These are phyloP conservation scores for Celastrina argiolus DNA, from an alignment of 2,888 invertebrate species.

Conservation along the genomic window DNA sequence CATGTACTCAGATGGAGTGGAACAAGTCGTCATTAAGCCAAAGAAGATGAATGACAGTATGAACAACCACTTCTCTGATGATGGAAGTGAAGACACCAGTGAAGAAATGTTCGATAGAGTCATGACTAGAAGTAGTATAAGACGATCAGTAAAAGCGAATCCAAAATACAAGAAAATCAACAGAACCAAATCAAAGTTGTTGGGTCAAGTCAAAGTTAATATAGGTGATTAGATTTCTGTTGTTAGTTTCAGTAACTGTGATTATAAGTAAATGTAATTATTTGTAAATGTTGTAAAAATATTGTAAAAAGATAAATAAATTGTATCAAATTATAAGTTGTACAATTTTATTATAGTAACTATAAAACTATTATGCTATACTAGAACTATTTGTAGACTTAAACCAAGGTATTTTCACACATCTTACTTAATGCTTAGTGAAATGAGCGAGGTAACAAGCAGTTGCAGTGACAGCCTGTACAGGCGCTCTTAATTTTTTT, in stretches of 20 bases:
- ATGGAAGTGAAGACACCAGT: constrained; percentile 71
- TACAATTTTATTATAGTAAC: no score
- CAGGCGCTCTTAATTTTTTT: no score
- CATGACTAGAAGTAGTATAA: constrained; percentile 66
- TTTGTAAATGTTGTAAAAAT: not conserved
- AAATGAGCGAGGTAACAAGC: no score
- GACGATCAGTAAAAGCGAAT: constrained; percentile 69
- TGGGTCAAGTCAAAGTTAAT: constrained; percentile 69
- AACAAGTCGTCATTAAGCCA: constrained; percentile 53
- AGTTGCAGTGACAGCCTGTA: no score
- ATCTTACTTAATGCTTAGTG: no score
- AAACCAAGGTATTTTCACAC: no score
- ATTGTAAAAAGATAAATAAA: not conserved
- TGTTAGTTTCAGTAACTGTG: no score
- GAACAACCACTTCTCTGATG: constrained; percentile 72
- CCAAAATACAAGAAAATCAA: constrained; percentile 74
- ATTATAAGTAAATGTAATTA: not conserved
- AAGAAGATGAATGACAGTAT: constrained; percentile 68
- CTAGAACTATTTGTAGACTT: no score
- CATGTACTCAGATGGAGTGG: constrained; percentile 53
- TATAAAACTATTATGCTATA: no score
- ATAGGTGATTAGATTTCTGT: constrained; percentile 51
- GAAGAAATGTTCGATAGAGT: constrained; percentile 71
- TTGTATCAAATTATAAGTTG: no score
- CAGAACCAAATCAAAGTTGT: constrained; percentile 64